phyloP scores from a whole-genome alignment of 2,797 vertebrate genomes.

The Galago senegalensis region DNA sequence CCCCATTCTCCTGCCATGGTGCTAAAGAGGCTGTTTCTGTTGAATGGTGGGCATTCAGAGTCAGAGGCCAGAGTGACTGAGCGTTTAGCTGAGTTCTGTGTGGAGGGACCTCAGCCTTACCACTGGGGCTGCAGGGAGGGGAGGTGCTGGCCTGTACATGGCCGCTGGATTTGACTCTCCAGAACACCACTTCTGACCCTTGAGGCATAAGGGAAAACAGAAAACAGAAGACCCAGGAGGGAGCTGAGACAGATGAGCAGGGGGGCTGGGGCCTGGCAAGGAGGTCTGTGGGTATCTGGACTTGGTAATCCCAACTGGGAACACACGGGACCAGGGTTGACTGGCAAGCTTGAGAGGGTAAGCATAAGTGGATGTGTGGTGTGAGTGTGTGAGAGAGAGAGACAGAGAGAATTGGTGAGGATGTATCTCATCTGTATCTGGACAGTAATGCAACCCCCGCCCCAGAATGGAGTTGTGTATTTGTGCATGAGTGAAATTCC shows the following conservation, averaged over 20 bases:
- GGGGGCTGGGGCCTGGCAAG: background rate
- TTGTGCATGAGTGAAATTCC: background rate
- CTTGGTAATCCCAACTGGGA: constrained; percentile 66
- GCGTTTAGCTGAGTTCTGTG: background rate
- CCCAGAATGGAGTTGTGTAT: background rate
- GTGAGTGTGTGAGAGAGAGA: background rate
- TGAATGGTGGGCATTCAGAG: background rate
- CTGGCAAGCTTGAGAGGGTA: background rate
- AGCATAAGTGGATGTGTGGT: background rate
- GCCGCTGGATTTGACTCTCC: constrained; percentile 72
- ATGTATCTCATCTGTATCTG: background rate
- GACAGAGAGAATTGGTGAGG: background rate
- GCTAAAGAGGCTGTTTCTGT: background rate
- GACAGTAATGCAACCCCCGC: background rate
- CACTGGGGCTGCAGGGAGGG: background rate
- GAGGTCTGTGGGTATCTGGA: background rate
- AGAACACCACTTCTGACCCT: constrained; percentile 76
- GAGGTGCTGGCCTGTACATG: background rate
- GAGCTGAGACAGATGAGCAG: constrained; percentile 75
- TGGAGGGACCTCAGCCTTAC: background rate
- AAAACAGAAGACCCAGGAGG: background rate
- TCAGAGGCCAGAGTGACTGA: background rate
- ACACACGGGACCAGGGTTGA: constrained; percentile 61
- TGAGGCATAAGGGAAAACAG: constrained; percentile 60
- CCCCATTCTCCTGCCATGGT: background rate